Conservation (phyloP, 2,113 vertebrate species). For the Hippocampus abdominalis region DNA sequence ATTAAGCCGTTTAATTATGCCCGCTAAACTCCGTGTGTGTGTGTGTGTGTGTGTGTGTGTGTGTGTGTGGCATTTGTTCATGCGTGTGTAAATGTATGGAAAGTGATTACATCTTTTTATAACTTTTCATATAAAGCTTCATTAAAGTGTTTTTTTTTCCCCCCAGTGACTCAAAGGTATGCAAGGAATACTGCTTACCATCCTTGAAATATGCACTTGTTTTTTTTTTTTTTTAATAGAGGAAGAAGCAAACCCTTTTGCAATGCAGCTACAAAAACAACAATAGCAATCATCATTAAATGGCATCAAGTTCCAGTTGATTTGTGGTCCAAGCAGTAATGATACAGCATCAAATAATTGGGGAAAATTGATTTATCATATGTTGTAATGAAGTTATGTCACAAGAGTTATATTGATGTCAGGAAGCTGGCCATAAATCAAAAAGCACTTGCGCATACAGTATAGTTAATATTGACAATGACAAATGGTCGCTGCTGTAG, state of each 20-base stretch:
- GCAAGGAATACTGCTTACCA: slow-evolving; percentile 10
- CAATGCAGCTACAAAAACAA: not conserved
- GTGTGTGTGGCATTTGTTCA: slow-evolving; percentile 23
- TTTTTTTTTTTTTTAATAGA: not conserved
- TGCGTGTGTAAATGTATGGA: slow-evolving; percentile 8
- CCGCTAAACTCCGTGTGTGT: slow-evolving; percentile 51
- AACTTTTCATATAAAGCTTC: not conserved
- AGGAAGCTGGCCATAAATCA: slow-evolving; percentile 6
- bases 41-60: too few species aligned
- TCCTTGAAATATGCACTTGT: not conserved
- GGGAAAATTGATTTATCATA: not conserved
- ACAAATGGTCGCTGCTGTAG: not conserved
- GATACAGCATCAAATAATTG: not conserved
- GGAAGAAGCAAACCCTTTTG: not conserved
- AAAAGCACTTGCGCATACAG: not conserved
- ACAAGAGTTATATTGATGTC: not conserved
- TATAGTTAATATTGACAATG: not conserved
- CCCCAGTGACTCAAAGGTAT: slow-evolving; percentile 39
- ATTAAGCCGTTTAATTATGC: slow-evolving; percentile 68
- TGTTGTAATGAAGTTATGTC: slow-evolving; percentile 5
- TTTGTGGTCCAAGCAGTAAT: not conserved
- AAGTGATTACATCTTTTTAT: not conserved
- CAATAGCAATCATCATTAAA: not conserved
- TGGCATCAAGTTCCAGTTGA: not conserved
- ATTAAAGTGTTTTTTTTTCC: slow-evolving; percentile 16